A percentile compares a stretch with the other conserved stretches of the same genome.
Evolutionary conservation across 2,888 invertebrate genomes (phyloP).

Genomic region (Coecobrya sp.): DNA sequence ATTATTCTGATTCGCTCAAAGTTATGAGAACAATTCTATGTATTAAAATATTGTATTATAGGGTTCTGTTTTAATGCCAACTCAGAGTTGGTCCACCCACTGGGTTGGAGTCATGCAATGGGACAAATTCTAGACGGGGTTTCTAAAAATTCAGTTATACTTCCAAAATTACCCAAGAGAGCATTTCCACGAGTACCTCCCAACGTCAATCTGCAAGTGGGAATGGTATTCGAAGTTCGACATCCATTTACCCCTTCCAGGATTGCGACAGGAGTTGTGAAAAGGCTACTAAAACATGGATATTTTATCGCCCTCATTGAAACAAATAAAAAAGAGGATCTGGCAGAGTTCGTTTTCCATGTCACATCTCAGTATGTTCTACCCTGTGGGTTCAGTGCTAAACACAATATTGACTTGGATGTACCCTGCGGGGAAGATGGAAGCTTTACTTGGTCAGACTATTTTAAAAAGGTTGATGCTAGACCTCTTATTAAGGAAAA

Average conservation of each 20-base stretch:
- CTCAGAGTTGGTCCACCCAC: conserved; percentile 73
- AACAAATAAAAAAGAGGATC: background rate
- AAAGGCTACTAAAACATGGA: conserved; percentile 65
- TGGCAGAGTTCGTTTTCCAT: conserved; percentile 70
- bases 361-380: conserved; percentile 79
- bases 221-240: conserved; percentile 78
- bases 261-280: conserved; percentile 66
- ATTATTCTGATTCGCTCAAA: too few relatives aligned
- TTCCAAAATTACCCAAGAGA: background rate
- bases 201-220: conserved; percentile 29
- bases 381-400: conserved; percentile 77
- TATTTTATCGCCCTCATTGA: conserved; percentile 70
- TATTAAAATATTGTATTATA: background rate
- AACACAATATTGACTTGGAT: conserved; percentile 68
- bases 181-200: conserved; percentile 47
- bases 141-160: background rate
- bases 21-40: too few relatives aligned
- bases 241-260: conserved; percentile 74
- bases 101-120: conserved; percentile 81
- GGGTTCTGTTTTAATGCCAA: conserved; percentile 78
- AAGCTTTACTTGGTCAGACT: conserved; percentile 72
- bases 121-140: conserved; percentile 65
- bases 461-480: background rate
- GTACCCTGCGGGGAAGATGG: conserved; percentile 53
- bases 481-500: conserved; percentile 19